Percentiles rank a stretch among this genome's conserved stretches.
phyloP scores from a whole-genome alignment of 2,888 invertebrate species.

The Kryphioiulus occultus region DNA sequence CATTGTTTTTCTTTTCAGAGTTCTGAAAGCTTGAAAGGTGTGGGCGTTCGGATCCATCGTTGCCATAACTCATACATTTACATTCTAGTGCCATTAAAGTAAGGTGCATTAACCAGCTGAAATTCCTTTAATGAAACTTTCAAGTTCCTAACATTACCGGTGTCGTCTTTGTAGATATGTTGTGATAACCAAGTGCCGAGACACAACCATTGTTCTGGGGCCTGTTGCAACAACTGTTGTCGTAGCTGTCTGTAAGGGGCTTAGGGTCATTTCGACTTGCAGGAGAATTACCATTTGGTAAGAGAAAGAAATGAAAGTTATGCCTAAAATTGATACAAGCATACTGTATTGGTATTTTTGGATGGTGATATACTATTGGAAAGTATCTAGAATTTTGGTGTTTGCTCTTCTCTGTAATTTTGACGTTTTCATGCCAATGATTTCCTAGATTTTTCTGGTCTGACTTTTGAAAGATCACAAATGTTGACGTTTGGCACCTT shows the following conservation, averaged over 20 bases:
- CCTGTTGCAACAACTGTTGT: conserved; percentile 62
- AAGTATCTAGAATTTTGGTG: too few relatives aligned
- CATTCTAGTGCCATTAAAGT: conserved; percentile 51
- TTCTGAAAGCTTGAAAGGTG: conserved; percentile 49
- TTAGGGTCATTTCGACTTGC: conserved; percentile 61
- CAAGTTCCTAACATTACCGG: conserved; percentile 23
- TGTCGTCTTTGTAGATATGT: conserved; percentile 53
- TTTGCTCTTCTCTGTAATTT: too few relatives aligned
- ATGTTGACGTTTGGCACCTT: neutral
- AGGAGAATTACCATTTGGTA: conserved; percentile 59
- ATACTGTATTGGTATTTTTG: neutral
- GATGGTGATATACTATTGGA: neutral
- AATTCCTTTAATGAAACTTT: neutral
- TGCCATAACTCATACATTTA: conserved; percentile 52
- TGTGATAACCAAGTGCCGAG: conserved; percentile 59
- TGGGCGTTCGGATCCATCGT: conserved; percentile 49
- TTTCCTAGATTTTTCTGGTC: neutral
- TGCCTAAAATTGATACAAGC: neutral
- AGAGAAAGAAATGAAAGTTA: neutral
- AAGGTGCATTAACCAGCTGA: neutral
- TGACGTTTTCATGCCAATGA: neutral
- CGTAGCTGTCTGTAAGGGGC: conserved; percentile 62
- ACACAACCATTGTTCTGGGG: conserved; percentile 63
- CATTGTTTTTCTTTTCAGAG: conserved; percentile 24
- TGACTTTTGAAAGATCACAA: neutral